Evolutionary conservation across 2,113 vertebrate species (phyloP), one percentile per base, ranked within the genome.

Genomic region (Scopus umbretta): DNA sequence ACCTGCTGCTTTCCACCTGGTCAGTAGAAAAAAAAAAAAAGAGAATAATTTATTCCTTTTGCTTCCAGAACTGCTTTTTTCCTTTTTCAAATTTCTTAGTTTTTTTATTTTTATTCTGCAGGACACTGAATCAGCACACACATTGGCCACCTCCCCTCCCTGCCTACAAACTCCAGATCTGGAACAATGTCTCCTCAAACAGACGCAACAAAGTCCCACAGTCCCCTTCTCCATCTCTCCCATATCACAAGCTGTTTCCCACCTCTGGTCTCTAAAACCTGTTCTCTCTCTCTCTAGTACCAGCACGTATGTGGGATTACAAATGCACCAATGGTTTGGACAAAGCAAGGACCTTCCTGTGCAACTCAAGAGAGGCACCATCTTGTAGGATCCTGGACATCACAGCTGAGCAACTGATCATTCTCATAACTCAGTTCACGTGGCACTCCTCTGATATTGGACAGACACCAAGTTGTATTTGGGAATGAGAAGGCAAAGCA

Each of bases 241-340:
- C 55, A 3, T 11, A 43, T 0, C 42, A 49, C 30, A 45, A 50
- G 40, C 26, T 5, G 23, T 26, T 79, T 36, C 61, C 70, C 84
- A 7, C 11, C 34, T 40, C 58, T 40, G 45, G 6, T 38, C 49
- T n/a, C 43, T 1, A 13, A 62, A 49, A 19, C 27, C 45, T 7
- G 22, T 18, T 49, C 20, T 52, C 38, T 52, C 56, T 47, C 56
- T 47, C 59, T n/a, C 34, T 15, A 29, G 20, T 9, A 27, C 16
- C 43, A 38, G 58, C 18, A 20, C 0, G 20, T 47, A 22, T 0
- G 2, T 6, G 21, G 49, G 38, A 32, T 2, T 2, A 5, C 5
- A 19, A 50, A 58, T 0, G 1, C 6, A 10, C 53, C 38, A 13
- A 5, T 6, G 25, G 49, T 36, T n/a, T 49, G 61, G 65, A 7